Evolutionary conservation across 2,888 invertebrate genomes (phyloP), one percentile per base, ranked within the genome.

Genomic region (Tetropium fuscum): DNA sequence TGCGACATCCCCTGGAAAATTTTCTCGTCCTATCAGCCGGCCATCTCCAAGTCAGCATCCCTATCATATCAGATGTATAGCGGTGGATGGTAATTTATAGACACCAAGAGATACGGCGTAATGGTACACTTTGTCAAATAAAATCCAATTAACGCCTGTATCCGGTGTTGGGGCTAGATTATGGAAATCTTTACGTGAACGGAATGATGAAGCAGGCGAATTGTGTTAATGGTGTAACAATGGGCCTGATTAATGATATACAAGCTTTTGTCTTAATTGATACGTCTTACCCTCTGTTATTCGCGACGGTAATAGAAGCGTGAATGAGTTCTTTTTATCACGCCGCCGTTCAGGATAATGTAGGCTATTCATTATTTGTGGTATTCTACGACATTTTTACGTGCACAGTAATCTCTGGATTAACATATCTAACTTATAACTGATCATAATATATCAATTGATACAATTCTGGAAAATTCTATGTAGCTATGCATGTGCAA

Each of bases 221-320:
- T 67, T 44, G 63, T 54, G 64, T 62, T 64, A 67, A 63, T 67
- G 60, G 64, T 54, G 45, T 57, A 67, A 67, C 67, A 67, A 67
- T 64, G 64, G 60, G 44, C 60, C 58, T 67, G 67, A 67, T 64
- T 67, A 67, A 67, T 67, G 67, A 64, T 64, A 60, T 67, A 63
- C 63, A 62, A 60, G 64, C 60, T 60, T 67, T 58, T 60, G 64
- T 63, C 63, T 64, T 59, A 67, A 67, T 67, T 64, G 67, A 64
- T 67, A 60, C 60, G 64, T 64, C 64, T 61, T 60, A 60, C 60
- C 55, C 59, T 49, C 38, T 54, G 62, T 60, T 58, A 62, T 49
- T 27, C 51, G 55, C 47, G 63, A 58, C 62, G 48, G 58, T 45
- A 56, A 58, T 49, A 59, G 41, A 53, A 54, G 56, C 49, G 57